These are phyloP conservation scores for Koerneria pararmatus DNA, from an alignment of 2,888 invertebrate species.

Conservation along the genomic window DNA sequence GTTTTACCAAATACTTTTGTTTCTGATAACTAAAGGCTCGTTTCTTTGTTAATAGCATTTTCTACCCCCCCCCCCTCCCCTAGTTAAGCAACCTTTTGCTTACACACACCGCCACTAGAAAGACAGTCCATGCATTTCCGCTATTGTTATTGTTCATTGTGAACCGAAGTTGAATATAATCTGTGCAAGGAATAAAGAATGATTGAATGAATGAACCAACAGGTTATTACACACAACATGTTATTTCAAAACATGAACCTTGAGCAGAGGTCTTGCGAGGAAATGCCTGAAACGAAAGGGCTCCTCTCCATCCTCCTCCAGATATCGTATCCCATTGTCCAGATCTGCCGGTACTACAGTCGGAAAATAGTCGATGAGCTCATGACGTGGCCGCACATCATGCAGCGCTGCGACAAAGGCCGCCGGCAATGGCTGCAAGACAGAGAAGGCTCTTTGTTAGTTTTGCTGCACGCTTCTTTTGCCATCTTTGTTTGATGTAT, in stretches of 20 bases:
- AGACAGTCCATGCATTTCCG: too few species aligned
- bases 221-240: background rate
- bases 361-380: conserved; percentile 42
- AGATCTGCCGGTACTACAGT: conserved; percentile 22
- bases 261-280: conserved; percentile 23
- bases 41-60: too few species aligned
- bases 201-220: background rate
- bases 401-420: conserved; percentile 33
- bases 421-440: conserved; percentile 28
- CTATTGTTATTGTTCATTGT: too few species aligned
- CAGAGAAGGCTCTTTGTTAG: too few species aligned
- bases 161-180: too few species aligned
- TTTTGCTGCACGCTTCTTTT: too few species aligned
- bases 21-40: too few species aligned
- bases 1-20: too few species aligned
- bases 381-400: conserved; percentile 41
- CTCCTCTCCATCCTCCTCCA: conserved; percentile 42
- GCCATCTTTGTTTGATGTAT: too few species aligned
- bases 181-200: background rate
- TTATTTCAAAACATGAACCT: too few species aligned
- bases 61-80: too few species aligned
- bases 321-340: conserved; percentile 26
- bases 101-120: background rate
- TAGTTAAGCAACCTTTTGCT: too few species aligned
- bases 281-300: conserved; percentile 39